Evolutionary conservation across 2,888 invertebrate species (phyloP).

Genomic region (Nymphalis c-album): DNA sequence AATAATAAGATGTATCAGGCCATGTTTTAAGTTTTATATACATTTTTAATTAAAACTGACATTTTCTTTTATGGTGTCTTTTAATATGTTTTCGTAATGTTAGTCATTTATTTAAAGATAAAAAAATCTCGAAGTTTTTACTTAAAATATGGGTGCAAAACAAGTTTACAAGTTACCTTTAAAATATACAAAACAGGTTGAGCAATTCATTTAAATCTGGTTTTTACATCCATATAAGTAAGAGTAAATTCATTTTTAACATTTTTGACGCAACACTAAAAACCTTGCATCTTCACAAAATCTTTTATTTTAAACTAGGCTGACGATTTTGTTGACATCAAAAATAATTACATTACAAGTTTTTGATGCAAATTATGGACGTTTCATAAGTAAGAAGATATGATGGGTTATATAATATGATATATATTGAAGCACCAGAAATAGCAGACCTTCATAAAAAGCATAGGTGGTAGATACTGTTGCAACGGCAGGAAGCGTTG

Average conservation of each 20-base stretch:
- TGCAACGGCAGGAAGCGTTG: conserved; percentile 62
- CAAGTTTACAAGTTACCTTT: conserved; percentile 39
- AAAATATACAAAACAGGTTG: conserved; percentile 36
- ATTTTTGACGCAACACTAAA: neutral
- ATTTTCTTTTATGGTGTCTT: conserved; percentile 14
- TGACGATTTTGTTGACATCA: no score
- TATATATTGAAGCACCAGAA: conserved; percentile 20
- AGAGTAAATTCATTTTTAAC: conserved; percentile 13
- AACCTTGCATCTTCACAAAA: neutral
- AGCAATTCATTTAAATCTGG: conserved; percentile 35
- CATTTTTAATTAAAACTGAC: conserved; percentile 9
- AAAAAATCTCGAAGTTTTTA: conserved; percentile 19
- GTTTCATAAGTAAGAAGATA: no score
- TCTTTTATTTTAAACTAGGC: no score
- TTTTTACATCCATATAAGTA: conserved; percentile 19
- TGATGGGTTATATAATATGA: neutral
- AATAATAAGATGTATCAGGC: neutral
- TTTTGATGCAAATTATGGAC: no score
- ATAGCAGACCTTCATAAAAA: conserved; percentile 43
- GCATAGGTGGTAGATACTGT: conserved; percentile 54
- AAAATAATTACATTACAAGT: no score
- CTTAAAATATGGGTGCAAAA: conserved; percentile 31
- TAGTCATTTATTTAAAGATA: conserved; percentile 19
- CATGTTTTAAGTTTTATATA: neutral
- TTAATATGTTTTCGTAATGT: conserved; percentile 14